Evolutionary conservation across 53 echinoderm and acorn worm species (phyloP).

Genomic region (Actinopyga echinites): DNA sequence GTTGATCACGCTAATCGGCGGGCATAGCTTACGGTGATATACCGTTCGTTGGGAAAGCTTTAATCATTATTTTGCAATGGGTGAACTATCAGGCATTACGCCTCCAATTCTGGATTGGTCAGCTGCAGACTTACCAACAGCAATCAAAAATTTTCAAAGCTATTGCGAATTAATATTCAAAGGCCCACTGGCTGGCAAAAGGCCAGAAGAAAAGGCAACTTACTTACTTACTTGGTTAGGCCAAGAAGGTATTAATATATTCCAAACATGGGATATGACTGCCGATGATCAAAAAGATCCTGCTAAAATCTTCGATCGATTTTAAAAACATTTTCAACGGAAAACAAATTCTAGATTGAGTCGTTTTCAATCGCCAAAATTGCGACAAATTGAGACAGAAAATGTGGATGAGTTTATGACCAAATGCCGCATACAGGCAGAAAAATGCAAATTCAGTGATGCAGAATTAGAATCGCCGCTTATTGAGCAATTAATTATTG

Average conservation of each 20-base stretch:
- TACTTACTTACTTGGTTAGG: conserved; percentile 59
- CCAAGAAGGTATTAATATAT: conserved; percentile 61
- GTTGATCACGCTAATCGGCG: no score
- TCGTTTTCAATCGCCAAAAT: conserved; percentile 52
- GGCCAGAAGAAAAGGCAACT: conserved; percentile 2
- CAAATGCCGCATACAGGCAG: conserved; percentile 43
- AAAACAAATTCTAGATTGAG: conserved; percentile 60
- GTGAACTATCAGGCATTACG: conserved; percentile 59
- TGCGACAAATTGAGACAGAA: conserved; percentile 40
- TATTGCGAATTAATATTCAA: conserved; percentile 58
- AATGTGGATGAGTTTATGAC: conserved; percentile 57
- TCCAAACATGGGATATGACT: conserved; percentile 56
- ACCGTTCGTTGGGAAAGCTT: no score
- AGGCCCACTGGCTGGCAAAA: conserved; percentile 54
- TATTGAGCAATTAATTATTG: conserved; percentile 62
- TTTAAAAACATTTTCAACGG: conserved; percentile 58
- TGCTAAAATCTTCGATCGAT: conserved; percentile 27
- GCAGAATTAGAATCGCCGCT: conserved; percentile 41
- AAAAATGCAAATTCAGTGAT: conserved; percentile 57
- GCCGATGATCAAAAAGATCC: conserved; percentile 49
- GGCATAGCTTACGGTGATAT: no score
- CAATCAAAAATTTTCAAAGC: conserved; percentile 54
- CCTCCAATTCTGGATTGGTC: conserved; percentile 55
- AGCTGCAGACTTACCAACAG: conserved; percentile 44
- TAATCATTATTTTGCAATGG: background rate